Conservation (phyloP, 1,140 invertebrate genomes). For the Drosophila guanche region DNA sequence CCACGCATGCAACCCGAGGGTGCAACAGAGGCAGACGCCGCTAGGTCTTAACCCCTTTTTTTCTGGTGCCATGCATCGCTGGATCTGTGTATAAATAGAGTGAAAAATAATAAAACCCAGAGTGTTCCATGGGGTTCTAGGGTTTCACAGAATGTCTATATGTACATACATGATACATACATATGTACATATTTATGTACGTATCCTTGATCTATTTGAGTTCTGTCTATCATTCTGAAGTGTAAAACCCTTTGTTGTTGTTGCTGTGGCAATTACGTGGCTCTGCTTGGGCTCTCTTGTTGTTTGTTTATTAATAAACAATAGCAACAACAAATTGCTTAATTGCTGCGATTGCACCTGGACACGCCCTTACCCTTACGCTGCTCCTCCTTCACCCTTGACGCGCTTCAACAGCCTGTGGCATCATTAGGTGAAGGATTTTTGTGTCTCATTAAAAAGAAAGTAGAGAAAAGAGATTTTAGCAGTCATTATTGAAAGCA, state of each 20-base stretch:
- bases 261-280: constrained; percentile 73
- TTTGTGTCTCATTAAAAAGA: constrained; percentile 64
- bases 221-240: constrained; percentile 5
- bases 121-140: too few relatives aligned
- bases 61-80: constrained; percentile 65
- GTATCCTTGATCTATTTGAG: constrained; percentile 51
- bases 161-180: background rate
- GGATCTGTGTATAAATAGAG: constrained; percentile 9
- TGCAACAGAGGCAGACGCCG: constrained; percentile 5
- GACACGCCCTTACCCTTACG: constrained; percentile 13
- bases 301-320: constrained; percentile 82
- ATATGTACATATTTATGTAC: background rate
- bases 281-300: constrained; percentile 40
- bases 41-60: too few relatives aligned
- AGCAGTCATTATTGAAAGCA: constrained; percentile 38
- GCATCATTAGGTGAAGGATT: constrained; percentile 54
- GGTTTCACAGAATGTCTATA: background rate
- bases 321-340: constrained; percentile 72
- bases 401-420: constrained; percentile 29
- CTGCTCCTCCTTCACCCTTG: constrained; percentile 3
- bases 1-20: constrained; percentile 22
- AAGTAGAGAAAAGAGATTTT: constrained; percentile 48
- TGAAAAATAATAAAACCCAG: too few relatives aligned
- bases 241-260: constrained; percentile 15
- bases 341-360: constrained; percentile 62